Conservation (phyloP, 2,888 invertebrate genomes). For the Scaptomyza parva region DNA sequence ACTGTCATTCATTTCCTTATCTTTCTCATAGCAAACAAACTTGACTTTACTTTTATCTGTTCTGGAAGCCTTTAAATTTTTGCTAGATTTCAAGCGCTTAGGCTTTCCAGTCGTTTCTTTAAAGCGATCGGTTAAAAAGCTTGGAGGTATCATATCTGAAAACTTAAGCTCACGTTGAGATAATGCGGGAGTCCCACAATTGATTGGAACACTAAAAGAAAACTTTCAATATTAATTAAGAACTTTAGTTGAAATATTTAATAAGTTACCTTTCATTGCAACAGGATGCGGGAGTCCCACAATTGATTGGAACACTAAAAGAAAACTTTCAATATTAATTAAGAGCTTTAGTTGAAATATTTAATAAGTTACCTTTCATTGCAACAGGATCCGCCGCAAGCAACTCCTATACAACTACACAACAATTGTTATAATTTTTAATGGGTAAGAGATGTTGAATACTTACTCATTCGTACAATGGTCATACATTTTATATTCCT, state of each 20-base stretch:
- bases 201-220: background rate
- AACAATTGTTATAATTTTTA: background rate
- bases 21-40: background rate
- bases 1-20: background rate
- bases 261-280: conserved; percentile 34
- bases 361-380: conserved; percentile 37
- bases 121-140: conserved; percentile 40
- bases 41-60: background rate
- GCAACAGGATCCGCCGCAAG: background rate
- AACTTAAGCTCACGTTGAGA: conserved; percentile 54
- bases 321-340: background rate
- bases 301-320: background rate
- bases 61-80: background rate
- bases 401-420: conserved; percentile 5
- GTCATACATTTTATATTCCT: conserved; percentile 43
- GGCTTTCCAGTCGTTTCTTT: background rate
- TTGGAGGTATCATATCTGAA: conserved; percentile 54
- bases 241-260: too few relatives aligned
- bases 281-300: background rate
- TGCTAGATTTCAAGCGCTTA: background rate
- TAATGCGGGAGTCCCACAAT: background rate
- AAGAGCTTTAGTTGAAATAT: too few relatives aligned
- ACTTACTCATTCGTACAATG: conserved; percentile 45
- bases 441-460: background rate
- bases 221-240: background rate